Evolutionary conservation across 2,113 vertebrate species (phyloP), one percentile per base, ranked within the genome.

Genomic region (Saguinus midas): DNA sequence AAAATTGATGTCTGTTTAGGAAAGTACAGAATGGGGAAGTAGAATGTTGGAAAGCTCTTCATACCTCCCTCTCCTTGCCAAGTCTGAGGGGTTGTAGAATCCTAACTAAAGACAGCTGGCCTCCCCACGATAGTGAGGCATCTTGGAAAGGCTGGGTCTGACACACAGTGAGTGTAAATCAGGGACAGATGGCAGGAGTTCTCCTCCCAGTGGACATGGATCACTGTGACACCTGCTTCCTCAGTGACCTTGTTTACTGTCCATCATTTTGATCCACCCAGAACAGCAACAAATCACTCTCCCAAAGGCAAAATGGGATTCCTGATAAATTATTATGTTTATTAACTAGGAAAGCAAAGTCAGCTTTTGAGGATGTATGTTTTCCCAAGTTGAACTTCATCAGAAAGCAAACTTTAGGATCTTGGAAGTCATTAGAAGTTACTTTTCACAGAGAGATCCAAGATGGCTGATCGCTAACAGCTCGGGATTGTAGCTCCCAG

Each of bases 21-120:
- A 13, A 50, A 35, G 4, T 17, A 3, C 2, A 37, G 37, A 37
- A 9, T 3, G 5, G 11, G 35, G n/a, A 52, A 43, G 20, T 9
- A 14, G 4, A 13, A 45, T 11, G 1, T 4, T 10, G 61, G 25
- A 55, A 35, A n/a, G 0, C 3, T 23, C 32, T 35, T 43, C 4
- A 21, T 55, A 61, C 52, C 40, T 58, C 4, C 4, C 18, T 81
- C 37, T 72, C 0, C 3, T 10, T 52, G 16, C 21, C 16, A 37
- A 48, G 37, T 10, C 64, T 72, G 4, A 14, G 35, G 4, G 23
- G 20, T 18, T 9, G 8, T 9, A 7, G 5, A 18, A 4, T 45
- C n/a, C 17, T 45, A 10, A 27, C 5, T 5, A 25, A 27, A 25
- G 58, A 48, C 20, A 13, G 55, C 18, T 2, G 3, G 35, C 57